These are phyloP conservation scores for Oscheius sp. DNA, from an alignment of 2,888 invertebrate species.

Conservation along the genomic window DNA sequence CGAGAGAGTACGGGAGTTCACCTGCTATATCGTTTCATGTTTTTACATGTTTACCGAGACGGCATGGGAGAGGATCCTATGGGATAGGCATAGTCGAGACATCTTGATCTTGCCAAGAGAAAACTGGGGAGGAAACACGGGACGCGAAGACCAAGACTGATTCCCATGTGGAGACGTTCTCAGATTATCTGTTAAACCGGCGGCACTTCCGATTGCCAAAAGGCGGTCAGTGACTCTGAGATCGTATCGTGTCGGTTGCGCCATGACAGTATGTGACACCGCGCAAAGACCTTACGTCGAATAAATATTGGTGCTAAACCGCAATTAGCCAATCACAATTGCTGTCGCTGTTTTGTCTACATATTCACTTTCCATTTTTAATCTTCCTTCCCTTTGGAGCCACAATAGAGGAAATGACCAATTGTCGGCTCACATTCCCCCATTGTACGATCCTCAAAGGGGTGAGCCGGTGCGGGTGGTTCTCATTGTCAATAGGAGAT, in stretches of 20 bases:
- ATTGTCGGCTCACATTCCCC: slow-evolving; percentile 3
- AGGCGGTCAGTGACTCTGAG: slow-evolving; percentile 18
- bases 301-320: slow-evolving; percentile 25
- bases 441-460: slow-evolving; percentile 20
- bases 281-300: slow-evolving; percentile 10
- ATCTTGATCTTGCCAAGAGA: too few species aligned
- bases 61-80: too few species aligned
- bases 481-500: slow-evolving; percentile 25
- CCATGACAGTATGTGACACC: slow-evolving; percentile 19
- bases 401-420: slow-evolving; percentile 4
- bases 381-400: not conserved
- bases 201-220: slow-evolving; percentile 28
- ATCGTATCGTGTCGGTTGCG: slow-evolving; percentile 19
- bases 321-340: slow-evolving; percentile 3
- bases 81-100: too few species aligned
- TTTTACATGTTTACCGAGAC: too few species aligned
- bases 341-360: not conserved
- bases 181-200: not conserved
- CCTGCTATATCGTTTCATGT: too few species aligned
- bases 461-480: slow-evolving; percentile 16
- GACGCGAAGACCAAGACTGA: not conserved
- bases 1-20: too few species aligned
- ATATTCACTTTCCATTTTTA: slow-evolving; percentile 3
- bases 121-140: too few species aligned
- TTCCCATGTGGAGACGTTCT: not conserved